Evolutionary conservation across 2,797 vertebrate species (phyloP).

Genomic region (Paratrypauchen microcephalus): DNA sequence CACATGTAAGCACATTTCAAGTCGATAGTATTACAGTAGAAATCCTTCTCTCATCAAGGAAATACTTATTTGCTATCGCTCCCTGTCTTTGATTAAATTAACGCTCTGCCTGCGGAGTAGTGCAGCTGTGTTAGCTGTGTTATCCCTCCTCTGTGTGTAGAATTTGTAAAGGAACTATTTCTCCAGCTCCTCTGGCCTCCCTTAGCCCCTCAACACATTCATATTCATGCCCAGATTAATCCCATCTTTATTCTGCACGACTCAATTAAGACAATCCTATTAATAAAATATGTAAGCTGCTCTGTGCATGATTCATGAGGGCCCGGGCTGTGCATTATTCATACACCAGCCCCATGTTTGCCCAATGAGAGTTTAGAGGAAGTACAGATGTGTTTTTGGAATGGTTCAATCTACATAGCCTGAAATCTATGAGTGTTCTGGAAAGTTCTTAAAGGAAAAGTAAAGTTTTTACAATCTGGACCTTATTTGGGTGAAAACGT

Average conservation of each 20-base stretch:
- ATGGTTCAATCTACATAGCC: too few species aligned
- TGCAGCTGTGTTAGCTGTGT: conserved; percentile 37
- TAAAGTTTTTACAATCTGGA: too few species aligned
- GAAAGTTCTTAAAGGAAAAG: too few species aligned
- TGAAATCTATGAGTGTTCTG: too few species aligned
- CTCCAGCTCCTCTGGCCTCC: conserved; percentile 42
- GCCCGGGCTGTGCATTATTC: conserved; percentile 71
- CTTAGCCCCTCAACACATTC: conserved; percentile 57
- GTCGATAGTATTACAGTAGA: background rate
- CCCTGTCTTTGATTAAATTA: conserved; percentile 50
- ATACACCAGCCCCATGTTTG: conserved; percentile 65
- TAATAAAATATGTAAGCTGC: conserved; percentile 82
- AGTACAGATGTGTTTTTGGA: conserved; percentile 3
- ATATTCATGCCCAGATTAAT: conserved; percentile 78
- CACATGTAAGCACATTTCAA: background rate
- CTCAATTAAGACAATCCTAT: conserved; percentile 81
- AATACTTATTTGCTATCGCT: conserved; percentile 27
- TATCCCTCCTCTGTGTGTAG: conserved; percentile 25
- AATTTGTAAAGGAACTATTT: conserved; percentile 47
- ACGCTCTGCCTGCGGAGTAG: background rate
- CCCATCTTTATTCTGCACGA: conserved; percentile 73
- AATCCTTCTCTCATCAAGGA: background rate
- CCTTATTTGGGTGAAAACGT: too few species aligned
- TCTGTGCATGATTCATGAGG: conserved; percentile 79
- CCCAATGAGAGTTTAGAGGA: conserved; percentile 63